Evolutionary conservation across 2,113 vertebrate genomes (phyloP).

Genomic region (Istiophorus platypterus): DNA sequence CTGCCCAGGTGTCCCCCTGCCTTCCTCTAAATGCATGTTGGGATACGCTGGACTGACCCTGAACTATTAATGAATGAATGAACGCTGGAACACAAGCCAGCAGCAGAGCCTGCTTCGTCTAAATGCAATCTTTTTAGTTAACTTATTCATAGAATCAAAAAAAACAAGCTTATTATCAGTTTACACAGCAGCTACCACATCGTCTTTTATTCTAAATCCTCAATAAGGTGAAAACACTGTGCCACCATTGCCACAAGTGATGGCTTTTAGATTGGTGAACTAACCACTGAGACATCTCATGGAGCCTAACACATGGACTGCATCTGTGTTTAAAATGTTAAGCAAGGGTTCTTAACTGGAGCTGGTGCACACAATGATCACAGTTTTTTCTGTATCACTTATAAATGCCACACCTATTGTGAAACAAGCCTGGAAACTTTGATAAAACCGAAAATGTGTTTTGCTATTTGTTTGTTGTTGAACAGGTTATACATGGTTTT

Average conservation of each 20-base stretch:
- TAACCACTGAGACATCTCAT: constrained; percentile 23
- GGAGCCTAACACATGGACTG: constrained; percentile 43
- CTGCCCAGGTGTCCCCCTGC: constrained; percentile 32
- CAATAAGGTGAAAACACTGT: constrained; percentile 1
- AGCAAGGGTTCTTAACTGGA: neutral
- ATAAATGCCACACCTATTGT: constrained; percentile 42
- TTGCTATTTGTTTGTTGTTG: constrained; percentile 50
- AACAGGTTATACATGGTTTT: constrained; percentile 58
- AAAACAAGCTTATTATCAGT: constrained; percentile 33
- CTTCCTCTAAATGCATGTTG: constrained; percentile 55
- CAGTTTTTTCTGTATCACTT: constrained; percentile 11
- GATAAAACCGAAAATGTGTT: constrained; percentile 33
- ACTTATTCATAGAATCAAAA: constrained; percentile 36
- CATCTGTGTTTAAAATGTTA: constrained; percentile 36
- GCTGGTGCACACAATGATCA: constrained; percentile 1
- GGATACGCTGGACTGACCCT: constrained; percentile 50
- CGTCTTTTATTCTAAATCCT: constrained; percentile 34
- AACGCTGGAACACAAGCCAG: constrained; percentile 22
- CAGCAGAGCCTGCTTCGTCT: constrained; percentile 11
- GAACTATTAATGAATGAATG: constrained; percentile 34
- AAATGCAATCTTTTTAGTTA: constrained; percentile 28
- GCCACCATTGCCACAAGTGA: constrained; percentile 18
- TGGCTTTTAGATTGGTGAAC: constrained; percentile 4
- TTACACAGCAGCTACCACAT: constrained; percentile 22
- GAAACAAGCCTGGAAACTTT: constrained; percentile 44